Evolutionary conservation across 1,140 invertebrate species (phyloP).

Genomic region (Ceratosolen solmsi): DNA sequence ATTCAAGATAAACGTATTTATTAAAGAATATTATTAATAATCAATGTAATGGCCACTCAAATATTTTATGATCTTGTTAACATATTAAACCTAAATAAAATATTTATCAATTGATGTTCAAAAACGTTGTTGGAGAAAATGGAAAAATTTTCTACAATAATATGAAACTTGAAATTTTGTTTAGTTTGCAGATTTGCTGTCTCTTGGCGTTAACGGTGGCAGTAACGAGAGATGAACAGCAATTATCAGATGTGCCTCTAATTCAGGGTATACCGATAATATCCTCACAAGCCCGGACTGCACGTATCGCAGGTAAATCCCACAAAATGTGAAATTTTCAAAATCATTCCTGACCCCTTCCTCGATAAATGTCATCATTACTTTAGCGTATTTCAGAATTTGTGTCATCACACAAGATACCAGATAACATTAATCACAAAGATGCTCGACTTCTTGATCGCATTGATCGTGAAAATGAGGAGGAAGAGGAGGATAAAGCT

Average conservation of each 20-base stretch:
- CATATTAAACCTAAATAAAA: background rate
- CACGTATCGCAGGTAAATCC: slow-evolving; percentile 16
- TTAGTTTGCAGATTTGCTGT: background rate
- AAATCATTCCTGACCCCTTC: background rate
- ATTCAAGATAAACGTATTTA: no score
- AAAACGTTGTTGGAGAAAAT: no score
- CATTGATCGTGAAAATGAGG: slow-evolving; percentile 44
- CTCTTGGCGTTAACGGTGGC: background rate
- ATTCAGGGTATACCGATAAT: slow-evolving; percentile 22
- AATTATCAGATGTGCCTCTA: background rate
- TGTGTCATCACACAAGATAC: slow-evolving; percentile 66
- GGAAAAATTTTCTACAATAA: no score
- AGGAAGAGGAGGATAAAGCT: slow-evolving; percentile 60
- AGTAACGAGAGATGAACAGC: background rate
- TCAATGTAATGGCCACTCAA: background rate
- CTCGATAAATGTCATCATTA: slow-evolving; percentile 24
- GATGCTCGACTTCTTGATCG: slow-evolving; percentile 58
- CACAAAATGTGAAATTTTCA: background rate
- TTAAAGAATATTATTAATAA: background rate
- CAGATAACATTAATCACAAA: slow-evolving; percentile 58
- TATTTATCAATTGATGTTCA: background rate
- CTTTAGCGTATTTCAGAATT: slow-evolving; percentile 60
- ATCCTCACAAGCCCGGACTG: slow-evolving; percentile 5
- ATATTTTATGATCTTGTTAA: background rate
- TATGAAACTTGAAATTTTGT: background rate